Conservation (phyloP, 2,888 invertebrate species). For the Tetropium fuscum region DNA sequence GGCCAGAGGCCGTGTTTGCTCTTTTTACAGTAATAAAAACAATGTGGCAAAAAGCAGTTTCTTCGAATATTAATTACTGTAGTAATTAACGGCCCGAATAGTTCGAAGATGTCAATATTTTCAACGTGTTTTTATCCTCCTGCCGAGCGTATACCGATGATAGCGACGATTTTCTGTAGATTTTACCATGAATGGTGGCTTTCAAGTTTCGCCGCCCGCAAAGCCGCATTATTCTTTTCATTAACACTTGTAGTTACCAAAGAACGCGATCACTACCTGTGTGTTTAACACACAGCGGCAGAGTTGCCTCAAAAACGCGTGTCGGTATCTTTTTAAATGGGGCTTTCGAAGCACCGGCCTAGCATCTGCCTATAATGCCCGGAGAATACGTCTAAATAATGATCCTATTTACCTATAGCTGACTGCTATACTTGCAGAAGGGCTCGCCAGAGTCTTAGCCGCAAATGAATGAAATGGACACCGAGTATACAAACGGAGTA, state of each 20-base stretch:
- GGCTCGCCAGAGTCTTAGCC: slow-evolving; percentile 10
- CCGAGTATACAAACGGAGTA: slow-evolving; percentile 10
- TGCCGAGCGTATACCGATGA: slow-evolving; percentile 12
- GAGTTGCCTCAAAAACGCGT: slow-evolving; percentile 39
- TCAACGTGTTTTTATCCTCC: slow-evolving; percentile 29
- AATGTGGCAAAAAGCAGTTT: slow-evolving; percentile 17
- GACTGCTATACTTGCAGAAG: slow-evolving; percentile 25
- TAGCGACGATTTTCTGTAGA: slow-evolving; percentile 27
- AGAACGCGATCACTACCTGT: slow-evolving; percentile 53
- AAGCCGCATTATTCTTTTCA: slow-evolving; percentile 51
- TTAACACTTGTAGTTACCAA: slow-evolving; percentile 51
- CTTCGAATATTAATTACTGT: slow-evolving; percentile 22
- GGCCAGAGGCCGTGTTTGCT: slow-evolving; percentile 3
- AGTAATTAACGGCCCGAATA: slow-evolving; percentile 27
- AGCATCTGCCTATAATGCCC: slow-evolving; percentile 32
- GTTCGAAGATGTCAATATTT: slow-evolving; percentile 34
- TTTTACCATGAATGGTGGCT: slow-evolving; percentile 26
- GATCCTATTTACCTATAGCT: slow-evolving; percentile 37
- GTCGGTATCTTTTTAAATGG: slow-evolving; percentile 38
- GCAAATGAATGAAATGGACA: slow-evolving; percentile 24
- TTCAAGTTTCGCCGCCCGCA: slow-evolving; percentile 44
- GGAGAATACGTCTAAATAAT: slow-evolving; percentile 34
- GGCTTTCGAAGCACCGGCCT: slow-evolving; percentile 31
- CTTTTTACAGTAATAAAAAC: slow-evolving; percentile 8
- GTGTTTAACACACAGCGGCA: slow-evolving; percentile 45